Conservation (phyloP, 2,113 vertebrate genomes). For the Heliornis fulica region DNA sequence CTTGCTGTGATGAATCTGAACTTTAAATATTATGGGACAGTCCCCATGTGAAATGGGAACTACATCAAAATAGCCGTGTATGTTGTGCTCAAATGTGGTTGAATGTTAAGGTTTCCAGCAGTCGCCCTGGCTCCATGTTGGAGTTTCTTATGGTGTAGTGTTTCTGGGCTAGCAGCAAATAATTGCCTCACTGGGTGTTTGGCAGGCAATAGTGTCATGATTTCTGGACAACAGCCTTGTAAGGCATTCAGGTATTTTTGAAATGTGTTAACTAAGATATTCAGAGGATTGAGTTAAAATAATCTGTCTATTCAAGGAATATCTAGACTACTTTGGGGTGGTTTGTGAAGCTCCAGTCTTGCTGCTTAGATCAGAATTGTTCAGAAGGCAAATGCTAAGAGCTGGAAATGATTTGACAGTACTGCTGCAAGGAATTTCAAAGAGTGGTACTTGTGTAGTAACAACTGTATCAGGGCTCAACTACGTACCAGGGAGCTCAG, state of each 20-base stretch:
- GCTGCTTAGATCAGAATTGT: background rate
- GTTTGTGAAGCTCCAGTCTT: background rate
- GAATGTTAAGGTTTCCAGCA: background rate
- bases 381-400: background rate
- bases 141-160: background rate
- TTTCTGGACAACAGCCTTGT: background rate
- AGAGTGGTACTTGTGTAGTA: background rate
- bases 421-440: background rate
- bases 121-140: too few relatives aligned
- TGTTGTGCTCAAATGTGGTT: background rate
- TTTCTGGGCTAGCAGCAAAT: background rate
- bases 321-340: background rate
- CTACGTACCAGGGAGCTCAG: background rate
- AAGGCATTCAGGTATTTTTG: background rate
- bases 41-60: background rate
- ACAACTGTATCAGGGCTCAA: rapidly evolving
- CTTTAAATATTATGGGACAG: rapidly evolving
- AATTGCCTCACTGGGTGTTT: background rate
- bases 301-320: background rate
- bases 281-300: background rate
- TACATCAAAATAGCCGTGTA: background rate
- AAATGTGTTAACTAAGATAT: background rate
- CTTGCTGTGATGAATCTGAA: background rate
- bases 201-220: background rate
- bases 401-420: background rate